Evolutionary conservation across 1,140 invertebrate genomes (phyloP).

Genomic region (Neodiprion lecontei): DNA sequence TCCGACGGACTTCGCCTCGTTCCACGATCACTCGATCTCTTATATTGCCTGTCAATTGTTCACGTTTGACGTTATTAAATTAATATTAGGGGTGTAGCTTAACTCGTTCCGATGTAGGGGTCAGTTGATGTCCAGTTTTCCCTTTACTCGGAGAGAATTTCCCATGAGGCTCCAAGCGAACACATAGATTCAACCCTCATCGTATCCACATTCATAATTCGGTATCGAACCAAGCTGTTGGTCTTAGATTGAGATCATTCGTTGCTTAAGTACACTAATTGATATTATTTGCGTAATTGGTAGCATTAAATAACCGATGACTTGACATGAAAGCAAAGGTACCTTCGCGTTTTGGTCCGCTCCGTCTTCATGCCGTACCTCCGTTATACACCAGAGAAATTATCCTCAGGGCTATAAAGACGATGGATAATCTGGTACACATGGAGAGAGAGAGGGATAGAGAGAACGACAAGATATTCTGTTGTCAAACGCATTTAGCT

Average conservation of each 20-base stretch:
- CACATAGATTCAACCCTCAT: neutral
- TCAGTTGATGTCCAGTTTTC: constrained; percentile 42
- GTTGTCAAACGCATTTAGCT: constrained; percentile 63
- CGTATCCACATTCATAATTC: neutral
- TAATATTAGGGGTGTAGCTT: constrained; percentile 52
- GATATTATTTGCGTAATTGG: neutral
- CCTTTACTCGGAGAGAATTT: constrained; percentile 47
- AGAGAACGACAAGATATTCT: constrained; percentile 50
- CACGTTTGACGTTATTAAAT: constrained; percentile 58
- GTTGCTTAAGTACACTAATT: neutral
- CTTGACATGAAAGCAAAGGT: neutral
- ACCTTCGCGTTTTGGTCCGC: neutral
- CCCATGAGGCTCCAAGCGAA: constrained; percentile 40
- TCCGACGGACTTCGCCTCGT: constrained; percentile 19
- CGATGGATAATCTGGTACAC: constrained; percentile 22
- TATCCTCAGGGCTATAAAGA: constrained; percentile 42
- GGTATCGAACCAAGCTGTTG: no score
- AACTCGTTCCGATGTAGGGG: constrained; percentile 27
- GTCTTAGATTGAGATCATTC: no score
- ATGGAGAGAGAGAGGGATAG: constrained; percentile 19
- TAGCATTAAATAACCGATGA: neutral
- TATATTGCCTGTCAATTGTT: constrained; percentile 62
- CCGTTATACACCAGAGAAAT: no score
- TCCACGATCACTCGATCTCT: constrained; percentile 8
- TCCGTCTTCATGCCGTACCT: neutral